Evolutionary conservation across 30 jellyfish, hydroid and myxozoan genomes (phyloP).

Genomic region (Morbakka virulenta): DNA sequence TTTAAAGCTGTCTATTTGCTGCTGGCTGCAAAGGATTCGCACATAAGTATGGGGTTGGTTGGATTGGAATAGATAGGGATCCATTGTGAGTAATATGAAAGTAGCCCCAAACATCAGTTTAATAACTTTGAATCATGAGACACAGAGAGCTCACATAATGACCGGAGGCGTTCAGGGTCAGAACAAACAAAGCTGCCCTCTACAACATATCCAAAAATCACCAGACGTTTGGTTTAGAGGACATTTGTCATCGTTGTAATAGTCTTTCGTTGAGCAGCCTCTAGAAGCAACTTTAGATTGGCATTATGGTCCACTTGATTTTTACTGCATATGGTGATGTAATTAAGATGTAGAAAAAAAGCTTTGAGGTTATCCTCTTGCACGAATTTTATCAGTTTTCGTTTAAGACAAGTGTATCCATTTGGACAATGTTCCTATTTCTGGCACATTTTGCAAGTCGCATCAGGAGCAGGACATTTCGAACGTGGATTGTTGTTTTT

Average conservation of each 20-base stretch:
- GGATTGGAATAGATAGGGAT: conserved; percentile 22
- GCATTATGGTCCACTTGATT: conserved; percentile 55
- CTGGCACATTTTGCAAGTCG: no score
- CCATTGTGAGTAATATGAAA: conserved; percentile 50
- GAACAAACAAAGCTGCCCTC: conserved; percentile 11
- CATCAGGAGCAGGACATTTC: no score
- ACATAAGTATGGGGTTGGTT: conserved; percentile 19
- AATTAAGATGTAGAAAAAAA: conserved; percentile 30
- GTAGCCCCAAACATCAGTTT: conserved; percentile 14
- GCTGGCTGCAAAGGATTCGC: conserved; percentile 9
- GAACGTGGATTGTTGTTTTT: no score
- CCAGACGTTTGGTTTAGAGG: not conserved
- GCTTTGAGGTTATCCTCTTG: conserved; percentile 3
- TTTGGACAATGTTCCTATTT: no score
- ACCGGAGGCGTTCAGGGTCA: conserved; percentile 29
- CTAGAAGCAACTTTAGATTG: conserved; percentile 31
- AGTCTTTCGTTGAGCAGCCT: conserved; percentile 39
- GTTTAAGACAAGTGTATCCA: conserved; percentile 47
- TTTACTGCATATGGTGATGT: conserved; percentile 39
- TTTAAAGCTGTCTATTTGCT: not conserved
- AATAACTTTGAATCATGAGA: conserved; percentile 38
- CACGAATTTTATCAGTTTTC: conserved; percentile 6
- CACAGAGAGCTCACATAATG: conserved; percentile 26
- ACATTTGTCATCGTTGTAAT: conserved; percentile 17
- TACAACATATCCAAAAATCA: conserved; percentile 8